phyloP scores from a whole-genome alignment of 1,140 invertebrate species.

The Drosophila setifemur region DNA sequence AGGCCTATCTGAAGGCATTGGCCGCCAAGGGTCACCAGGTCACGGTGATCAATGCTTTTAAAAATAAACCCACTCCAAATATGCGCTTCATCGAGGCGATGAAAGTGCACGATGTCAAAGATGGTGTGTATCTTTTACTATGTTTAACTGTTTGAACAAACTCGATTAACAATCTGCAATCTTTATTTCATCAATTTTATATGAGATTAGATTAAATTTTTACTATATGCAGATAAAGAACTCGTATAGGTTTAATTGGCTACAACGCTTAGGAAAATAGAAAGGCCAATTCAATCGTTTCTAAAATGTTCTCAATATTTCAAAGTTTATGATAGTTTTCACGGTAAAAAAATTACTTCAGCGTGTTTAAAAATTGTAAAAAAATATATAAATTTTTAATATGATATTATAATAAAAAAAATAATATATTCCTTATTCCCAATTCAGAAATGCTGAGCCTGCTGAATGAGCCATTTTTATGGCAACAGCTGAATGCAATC shows the following conservation, averaged over 20 bases:
- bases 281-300: too few relatives aligned
- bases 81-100: constrained; percentile 71
- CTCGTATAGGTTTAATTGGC: too few relatives aligned
- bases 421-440: background rate
- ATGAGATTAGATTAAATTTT: too few relatives aligned
- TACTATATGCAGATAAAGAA: too few relatives aligned
- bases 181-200: too few relatives aligned
- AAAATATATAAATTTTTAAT: background rate
- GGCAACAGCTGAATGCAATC: constrained; percentile 72
- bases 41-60: constrained; percentile 81
- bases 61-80: constrained; percentile 68
- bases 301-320: constrained; percentile 5
- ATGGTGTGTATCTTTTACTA: constrained; percentile 74
- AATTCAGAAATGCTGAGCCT: constrained; percentile 13
- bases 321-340: too few relatives aligned
- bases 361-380: background rate
- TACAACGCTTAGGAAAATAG: too few relatives aligned
- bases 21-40: constrained; percentile 84
- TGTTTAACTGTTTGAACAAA: too few relatives aligned
- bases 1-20: constrained; percentile 83
- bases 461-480: constrained; percentile 37
- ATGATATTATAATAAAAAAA: too few relatives aligned
- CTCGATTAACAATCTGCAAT: too few relatives aligned
- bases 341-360: constrained; percentile 4
- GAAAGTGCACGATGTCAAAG: constrained; percentile 18